Percentiles rank a stretch among this genome's conserved stretches.
phyloP scores from a whole-genome alignment of 1,140 invertebrate genomes.

The Hesperophylax magnus region DNA sequence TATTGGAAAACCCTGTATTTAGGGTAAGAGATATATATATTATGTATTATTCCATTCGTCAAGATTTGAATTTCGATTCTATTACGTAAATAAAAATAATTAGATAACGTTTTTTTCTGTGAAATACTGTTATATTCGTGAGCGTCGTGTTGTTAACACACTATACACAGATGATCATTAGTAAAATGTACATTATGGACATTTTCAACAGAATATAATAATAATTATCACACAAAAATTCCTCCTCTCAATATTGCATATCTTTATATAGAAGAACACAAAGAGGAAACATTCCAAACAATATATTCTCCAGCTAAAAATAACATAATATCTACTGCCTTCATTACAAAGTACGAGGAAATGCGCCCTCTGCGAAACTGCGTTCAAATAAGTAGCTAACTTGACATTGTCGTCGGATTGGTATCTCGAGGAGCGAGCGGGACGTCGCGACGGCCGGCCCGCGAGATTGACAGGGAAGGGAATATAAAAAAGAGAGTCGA shows the following conservation, averaged over 20 bases:
- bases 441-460: background rate
- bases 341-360: background rate
- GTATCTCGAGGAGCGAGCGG: conserved; percentile 4
- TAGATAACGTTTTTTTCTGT: too few relatives aligned
- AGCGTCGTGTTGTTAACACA: too few relatives aligned
- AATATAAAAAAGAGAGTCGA: background rate
- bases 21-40: too few relatives aligned
- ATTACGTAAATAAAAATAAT: too few relatives aligned
- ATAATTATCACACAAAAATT: background rate
- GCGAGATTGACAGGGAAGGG: background rate
- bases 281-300: background rate
- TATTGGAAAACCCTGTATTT: too few relatives aligned
- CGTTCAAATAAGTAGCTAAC: background rate
- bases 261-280: background rate
- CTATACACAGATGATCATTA: too few relatives aligned
- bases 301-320: background rate
- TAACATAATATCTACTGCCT: background rate
- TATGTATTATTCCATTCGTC: too few relatives aligned
- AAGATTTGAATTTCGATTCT: too few relatives aligned
- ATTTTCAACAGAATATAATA: background rate
- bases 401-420: conserved; percentile 26
- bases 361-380: conserved; percentile 3
- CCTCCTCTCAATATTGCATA: background rate
- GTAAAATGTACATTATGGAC: too few relatives aligned
- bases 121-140: too few relatives aligned